Conservation (phyloP, 2,797 vertebrate genomes). For the Pseudochromis fuscus region DNA sequence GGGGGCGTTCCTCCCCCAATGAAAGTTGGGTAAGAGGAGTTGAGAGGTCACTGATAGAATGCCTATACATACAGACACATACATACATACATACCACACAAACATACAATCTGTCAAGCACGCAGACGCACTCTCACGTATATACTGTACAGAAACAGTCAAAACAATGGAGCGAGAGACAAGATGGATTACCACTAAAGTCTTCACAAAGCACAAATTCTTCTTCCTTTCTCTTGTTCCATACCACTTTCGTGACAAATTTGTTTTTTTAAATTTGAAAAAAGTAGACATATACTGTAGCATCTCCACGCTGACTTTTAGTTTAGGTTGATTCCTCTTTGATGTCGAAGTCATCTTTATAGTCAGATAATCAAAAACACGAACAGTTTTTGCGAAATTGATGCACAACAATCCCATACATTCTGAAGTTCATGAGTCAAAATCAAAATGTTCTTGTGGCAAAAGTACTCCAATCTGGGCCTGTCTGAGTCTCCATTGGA, state of each 20-base stretch:
- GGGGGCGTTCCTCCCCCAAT: slow-evolving; percentile 90
- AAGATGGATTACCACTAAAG: slow-evolving; percentile 91
- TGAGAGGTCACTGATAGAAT: slow-evolving; percentile 99
- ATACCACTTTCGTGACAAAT: slow-evolving; percentile 80
- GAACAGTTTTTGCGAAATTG: slow-evolving; percentile 90
- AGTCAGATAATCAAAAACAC: slow-evolving; percentile 95
- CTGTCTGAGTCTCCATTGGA: slow-evolving; percentile 70
- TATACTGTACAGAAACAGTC: slow-evolving; percentile 96
- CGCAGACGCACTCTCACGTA: slow-evolving; percentile 85
- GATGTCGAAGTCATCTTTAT: slow-evolving; percentile 79
- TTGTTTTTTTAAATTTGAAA: slow-evolving; percentile 78
- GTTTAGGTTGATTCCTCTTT: slow-evolving; percentile 82
- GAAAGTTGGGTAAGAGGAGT: slow-evolving; percentile 88
- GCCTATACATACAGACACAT: slow-evolving; percentile 99
- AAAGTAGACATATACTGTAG: slow-evolving; percentile 89
- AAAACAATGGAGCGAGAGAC: slow-evolving; percentile 94
- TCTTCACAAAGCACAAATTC: slow-evolving; percentile 85
- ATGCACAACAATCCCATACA: slow-evolving; percentile 95
- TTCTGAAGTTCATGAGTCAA: slow-evolving; percentile 90
- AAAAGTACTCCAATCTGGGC: slow-evolving; percentile 75
- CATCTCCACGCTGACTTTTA: slow-evolving; percentile 89
- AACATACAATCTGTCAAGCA: slow-evolving; percentile 87
- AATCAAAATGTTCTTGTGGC: slow-evolving; percentile 82
- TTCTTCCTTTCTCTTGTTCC: slow-evolving; percentile 82
- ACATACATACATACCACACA: slow-evolving; percentile 91